A percentile compares a stretch with the other conserved stretches of the same genome.
phyloP scores from a whole-genome alignment of 1,140 invertebrate species.

The Cryptotermes secundus region DNA sequence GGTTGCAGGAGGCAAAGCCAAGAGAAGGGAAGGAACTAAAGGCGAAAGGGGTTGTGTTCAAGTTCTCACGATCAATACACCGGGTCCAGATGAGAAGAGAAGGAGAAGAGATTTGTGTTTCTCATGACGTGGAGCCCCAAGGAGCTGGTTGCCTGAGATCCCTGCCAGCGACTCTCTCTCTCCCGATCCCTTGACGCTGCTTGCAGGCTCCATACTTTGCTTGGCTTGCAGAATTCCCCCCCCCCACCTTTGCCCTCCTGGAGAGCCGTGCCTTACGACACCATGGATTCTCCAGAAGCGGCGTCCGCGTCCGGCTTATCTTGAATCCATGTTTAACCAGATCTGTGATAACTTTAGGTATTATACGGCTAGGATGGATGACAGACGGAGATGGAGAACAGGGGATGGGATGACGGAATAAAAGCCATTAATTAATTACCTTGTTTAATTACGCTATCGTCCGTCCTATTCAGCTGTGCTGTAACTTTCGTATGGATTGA shows the following conservation, averaged over 20 bases:
- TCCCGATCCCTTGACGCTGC: not conserved
- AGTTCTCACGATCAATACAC: conserved; percentile 16
- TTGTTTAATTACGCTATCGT: not conserved
- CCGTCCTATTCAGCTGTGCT: not conserved
- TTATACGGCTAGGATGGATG: not conserved
- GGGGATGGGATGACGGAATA: not conserved
- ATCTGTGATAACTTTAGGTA: conserved; percentile 17
- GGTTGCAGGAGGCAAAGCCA: not conserved
- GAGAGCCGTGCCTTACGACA: not conserved
- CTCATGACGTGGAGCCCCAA: not conserved
- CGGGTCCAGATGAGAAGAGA: not conserved
- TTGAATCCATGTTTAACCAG: conserved; percentile 12
- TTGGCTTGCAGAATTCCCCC: not conserved
- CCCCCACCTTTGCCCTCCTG: not conserved
- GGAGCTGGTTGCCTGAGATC: not conserved
- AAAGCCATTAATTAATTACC: conserved; percentile 20
- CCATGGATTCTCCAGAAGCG: not conserved
- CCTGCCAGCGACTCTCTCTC: not conserved
- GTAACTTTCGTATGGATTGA: conserved; percentile 6
- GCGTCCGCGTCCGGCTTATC: not conserved
- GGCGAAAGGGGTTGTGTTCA: not conserved
- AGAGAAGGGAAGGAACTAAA: not conserved
- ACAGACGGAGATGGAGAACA: not conserved
- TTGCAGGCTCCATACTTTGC: not conserved
- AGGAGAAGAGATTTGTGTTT: conserved; percentile 18